phyloP scores from a whole-genome alignment of 2,888 invertebrate species.

The Spatulosminthurus flaviceps region DNA sequence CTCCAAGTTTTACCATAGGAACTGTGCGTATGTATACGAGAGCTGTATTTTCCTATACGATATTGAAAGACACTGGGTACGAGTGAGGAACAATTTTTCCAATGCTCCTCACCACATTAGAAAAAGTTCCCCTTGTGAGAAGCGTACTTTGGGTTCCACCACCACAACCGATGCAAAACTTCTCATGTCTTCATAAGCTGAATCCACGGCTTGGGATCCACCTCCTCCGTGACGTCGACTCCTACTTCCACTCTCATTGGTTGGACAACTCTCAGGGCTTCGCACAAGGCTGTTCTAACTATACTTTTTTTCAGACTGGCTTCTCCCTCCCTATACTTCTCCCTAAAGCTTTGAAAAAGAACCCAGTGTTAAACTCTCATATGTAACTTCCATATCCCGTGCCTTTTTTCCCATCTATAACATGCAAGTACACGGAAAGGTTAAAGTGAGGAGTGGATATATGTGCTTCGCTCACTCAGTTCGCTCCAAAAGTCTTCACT shows the following conservation, averaged over 20 bases:
- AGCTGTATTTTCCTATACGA: no score
- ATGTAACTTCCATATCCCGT: no score
- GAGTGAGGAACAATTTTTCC: neutral
- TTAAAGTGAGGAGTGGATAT: no score
- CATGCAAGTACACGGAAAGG: no score
- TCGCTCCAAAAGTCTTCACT: no score
- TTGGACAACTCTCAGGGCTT: slow-evolving; percentile 50
- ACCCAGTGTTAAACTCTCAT: no score
- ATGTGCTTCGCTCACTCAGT: no score
- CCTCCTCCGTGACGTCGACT: slow-evolving; percentile 41
- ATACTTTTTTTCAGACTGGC: neutral
- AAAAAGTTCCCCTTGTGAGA: slow-evolving; percentile 18
- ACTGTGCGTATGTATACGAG: no score
- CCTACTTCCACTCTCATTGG: slow-evolving; percentile 54
- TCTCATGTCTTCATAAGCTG: slow-evolving; percentile 45
- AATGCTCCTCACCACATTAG: slow-evolving; percentile 18
- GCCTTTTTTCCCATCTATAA: no score
- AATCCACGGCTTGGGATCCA: neutral
- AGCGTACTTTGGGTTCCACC: neutral
- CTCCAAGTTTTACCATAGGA: no score
- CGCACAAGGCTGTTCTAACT: slow-evolving; percentile 44
- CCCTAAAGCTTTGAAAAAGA: no score
- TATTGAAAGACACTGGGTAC: no score
- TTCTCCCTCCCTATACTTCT: neutral
- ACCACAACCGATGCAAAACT: neutral